Conservation (phyloP, 2,797 vertebrate species). For the Australoheros facetus region DNA sequence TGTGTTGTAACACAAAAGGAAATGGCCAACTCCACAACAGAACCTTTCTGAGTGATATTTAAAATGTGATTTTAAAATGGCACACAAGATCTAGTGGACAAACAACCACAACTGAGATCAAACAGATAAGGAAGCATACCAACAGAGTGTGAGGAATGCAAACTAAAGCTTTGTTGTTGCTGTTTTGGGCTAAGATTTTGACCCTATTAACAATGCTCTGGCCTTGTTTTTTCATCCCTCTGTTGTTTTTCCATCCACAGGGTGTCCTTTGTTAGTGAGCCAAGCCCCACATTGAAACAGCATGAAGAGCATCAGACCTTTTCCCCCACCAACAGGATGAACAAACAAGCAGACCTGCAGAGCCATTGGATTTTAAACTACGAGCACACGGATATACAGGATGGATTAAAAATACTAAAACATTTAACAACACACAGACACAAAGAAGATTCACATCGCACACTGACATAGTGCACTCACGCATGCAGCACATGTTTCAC, state of each 20-base stretch:
- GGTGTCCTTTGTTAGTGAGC: conserved; percentile 74
- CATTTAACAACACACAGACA: background rate
- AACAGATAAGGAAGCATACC: conserved; percentile 39
- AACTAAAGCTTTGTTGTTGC: conserved; percentile 63
- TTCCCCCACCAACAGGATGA: conserved; percentile 60
- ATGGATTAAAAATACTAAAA: conserved; percentile 14
- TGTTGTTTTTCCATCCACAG: conserved; percentile 73
- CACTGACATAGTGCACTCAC: conserved; percentile 30
- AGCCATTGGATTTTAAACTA: conserved; percentile 34
- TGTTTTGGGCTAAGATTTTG: conserved; percentile 60
- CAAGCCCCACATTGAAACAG: conserved; percentile 57
- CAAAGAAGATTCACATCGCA: conserved; percentile 17
- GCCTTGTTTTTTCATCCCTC: conserved; percentile 46
- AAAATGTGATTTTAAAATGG: conserved; percentile 31
- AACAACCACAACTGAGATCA: conserved; percentile 47
- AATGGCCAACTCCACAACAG: background rate
- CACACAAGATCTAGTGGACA: conserved; percentile 16
- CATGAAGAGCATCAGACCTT: conserved; percentile 58
- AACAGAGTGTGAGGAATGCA: conserved; percentile 61
- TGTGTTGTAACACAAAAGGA: background rate
- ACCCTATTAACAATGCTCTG: conserved; percentile 68
- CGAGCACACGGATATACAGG: conserved; percentile 3
- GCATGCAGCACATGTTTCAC: conserved; percentile 32
- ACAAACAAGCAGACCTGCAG: conserved; percentile 46
- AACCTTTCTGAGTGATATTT: background rate